phyloP scores from a whole-genome alignment of 2,797 vertebrate genomes.

The Novumbra hubbsi region DNA sequence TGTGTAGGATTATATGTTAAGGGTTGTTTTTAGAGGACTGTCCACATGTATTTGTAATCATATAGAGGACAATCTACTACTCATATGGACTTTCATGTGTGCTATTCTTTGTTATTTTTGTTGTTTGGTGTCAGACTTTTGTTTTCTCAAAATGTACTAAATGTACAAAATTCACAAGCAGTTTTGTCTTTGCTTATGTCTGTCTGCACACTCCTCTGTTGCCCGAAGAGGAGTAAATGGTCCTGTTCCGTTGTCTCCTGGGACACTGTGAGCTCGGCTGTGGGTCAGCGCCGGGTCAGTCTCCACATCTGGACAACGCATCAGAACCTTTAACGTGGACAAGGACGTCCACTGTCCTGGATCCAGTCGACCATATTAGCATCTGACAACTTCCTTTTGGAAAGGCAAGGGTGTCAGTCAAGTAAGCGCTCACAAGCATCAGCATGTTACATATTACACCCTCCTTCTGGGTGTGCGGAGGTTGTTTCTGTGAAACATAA shows the following conservation, averaged over 20 bases:
- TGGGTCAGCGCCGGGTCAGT: conserved; percentile 61
- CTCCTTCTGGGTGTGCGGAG: no score
- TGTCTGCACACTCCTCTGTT: conserved; percentile 33
- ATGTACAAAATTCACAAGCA: conserved; percentile 12
- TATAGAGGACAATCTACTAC: neutral
- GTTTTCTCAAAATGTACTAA: conserved; percentile 15
- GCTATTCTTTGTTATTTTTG: conserved; percentile 7
- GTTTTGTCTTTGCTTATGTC: conserved; percentile 32
- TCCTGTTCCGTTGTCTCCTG: conserved; percentile 28
- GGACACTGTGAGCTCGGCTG: conserved; percentile 38
- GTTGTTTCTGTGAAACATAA: conserved; percentile 15
- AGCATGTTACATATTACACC: neutral
- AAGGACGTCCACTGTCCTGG: conserved; percentile 40
- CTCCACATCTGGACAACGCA: conserved; percentile 75
- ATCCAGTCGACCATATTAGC: conserved; percentile 17
- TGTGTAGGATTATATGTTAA: neutral
- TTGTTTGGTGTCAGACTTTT: conserved; percentile 9
- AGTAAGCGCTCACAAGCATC: conserved; percentile 15
- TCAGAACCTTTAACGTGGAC: conserved; percentile 56
- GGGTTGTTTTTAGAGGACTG: neutral
- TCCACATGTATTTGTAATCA: neutral
- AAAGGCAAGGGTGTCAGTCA: conserved; percentile 28
- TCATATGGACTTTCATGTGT: neutral
- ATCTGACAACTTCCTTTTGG: conserved; percentile 11
- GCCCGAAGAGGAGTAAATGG: conserved; percentile 52